Evolutionary conservation across 2,113 vertebrate species (phyloP).

Genomic region (Riparia riparia): DNA sequence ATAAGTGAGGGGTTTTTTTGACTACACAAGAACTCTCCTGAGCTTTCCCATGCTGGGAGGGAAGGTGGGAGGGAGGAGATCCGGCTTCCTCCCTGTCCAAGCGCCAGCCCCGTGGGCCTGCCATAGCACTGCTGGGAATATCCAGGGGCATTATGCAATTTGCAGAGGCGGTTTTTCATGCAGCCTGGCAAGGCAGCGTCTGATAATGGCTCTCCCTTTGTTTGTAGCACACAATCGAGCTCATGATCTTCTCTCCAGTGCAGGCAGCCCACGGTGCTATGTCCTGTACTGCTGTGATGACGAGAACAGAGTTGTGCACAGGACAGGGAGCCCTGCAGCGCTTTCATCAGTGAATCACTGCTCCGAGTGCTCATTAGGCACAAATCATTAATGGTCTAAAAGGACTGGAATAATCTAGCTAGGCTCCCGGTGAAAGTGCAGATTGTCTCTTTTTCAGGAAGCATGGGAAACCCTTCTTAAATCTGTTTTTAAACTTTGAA

Average conservation of each 20-base stretch:
- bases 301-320: neutral
- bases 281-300: slow-evolving; percentile 37
- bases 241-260: slow-evolving; percentile 37
- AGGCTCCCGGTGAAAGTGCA: neutral
- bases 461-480: slow-evolving; percentile 25
- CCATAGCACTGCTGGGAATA: slow-evolving; percentile 42
- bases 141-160: slow-evolving; percentile 51
- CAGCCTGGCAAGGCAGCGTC: neutral
- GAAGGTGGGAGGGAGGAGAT: slow-evolving; percentile 34
- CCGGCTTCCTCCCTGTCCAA: slow-evolving; percentile 12
- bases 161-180: slow-evolving; percentile 44
- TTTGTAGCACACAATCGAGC: slow-evolving; percentile 15
- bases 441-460: slow-evolving; percentile 27
- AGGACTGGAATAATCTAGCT: neutral
- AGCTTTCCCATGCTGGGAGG: slow-evolving; percentile 54
- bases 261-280: slow-evolving; percentile 34
- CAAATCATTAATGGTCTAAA: slow-evolving; percentile 19
- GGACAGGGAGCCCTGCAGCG: slow-evolving; percentile 23
- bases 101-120: neutral
- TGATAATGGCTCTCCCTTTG: slow-evolving; percentile 48
- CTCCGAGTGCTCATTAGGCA: slow-evolving; percentile 18
- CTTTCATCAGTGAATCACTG: slow-evolving; percentile 35
- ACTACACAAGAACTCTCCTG: slow-evolving; percentile 52
- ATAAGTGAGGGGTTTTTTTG: neutral
- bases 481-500: slow-evolving; percentile 20